Evolutionary conservation across 2,888 invertebrate genomes (phyloP).

Genomic region (Ormia ochracea): DNA sequence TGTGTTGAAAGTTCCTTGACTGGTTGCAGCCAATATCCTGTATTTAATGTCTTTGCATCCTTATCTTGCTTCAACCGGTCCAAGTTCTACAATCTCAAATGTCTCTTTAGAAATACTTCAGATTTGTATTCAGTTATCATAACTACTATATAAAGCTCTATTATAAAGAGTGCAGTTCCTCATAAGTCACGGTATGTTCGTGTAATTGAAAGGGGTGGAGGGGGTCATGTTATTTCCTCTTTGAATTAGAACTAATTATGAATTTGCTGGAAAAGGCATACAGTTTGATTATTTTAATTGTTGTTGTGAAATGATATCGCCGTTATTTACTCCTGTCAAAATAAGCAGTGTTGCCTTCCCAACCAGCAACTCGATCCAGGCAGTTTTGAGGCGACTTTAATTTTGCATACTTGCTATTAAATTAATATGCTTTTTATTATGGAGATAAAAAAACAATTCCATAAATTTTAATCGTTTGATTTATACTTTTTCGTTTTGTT

Average conservation of each 20-base stretch:
- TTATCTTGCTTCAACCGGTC: too few species aligned
- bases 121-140: too few species aligned
- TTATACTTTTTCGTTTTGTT: neutral
- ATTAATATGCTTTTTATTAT: slow-evolving; percentile 61
- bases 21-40: too few species aligned
- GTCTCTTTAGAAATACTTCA: too few species aligned
- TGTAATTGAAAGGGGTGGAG: too few species aligned
- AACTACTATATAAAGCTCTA: too few species aligned
- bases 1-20: too few species aligned
- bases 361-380: too few species aligned
- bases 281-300: neutral
- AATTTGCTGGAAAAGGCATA: neutral
- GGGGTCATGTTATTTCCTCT: neutral
- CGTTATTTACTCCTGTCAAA: neutral
- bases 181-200: too few species aligned
- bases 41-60: too few species aligned
- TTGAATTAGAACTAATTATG: neutral
- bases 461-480: slow-evolving; percentile 42
- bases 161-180: too few species aligned
- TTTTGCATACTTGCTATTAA: slow-evolving; percentile 25
- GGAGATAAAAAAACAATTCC: slow-evolving; percentile 53
- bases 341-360: neutral
- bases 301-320: neutral
- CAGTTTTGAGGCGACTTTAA: neutral
- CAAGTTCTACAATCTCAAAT: too few species aligned